phyloP scores from a whole-genome alignment of 2,888 invertebrate genomes.

The Lucinisca nassula region DNA sequence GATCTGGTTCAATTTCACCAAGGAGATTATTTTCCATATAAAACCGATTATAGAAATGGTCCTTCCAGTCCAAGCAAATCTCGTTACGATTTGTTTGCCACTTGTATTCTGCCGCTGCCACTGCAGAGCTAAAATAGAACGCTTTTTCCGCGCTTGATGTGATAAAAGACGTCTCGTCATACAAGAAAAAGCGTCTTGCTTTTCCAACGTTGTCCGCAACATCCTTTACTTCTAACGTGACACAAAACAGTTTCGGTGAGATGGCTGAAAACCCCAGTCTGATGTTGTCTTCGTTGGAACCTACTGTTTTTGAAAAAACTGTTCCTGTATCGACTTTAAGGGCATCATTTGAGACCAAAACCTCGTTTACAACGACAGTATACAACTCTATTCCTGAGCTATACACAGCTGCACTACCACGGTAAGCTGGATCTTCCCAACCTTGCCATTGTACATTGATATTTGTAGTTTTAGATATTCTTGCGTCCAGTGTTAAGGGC shows the following conservation, averaged over 20 bases:
- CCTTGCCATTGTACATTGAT: slow-evolving; percentile 25
- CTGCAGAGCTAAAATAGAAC: slow-evolving; percentile 49
- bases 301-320: background rate
- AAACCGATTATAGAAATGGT: slow-evolving; percentile 56
- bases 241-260: slow-evolving; percentile 49
- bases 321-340: background rate
- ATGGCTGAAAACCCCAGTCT: background rate
- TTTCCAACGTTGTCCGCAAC: slow-evolving; percentile 48
- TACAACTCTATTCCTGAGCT: slow-evolving; percentile 62
- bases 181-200: slow-evolving; percentile 59
- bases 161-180: slow-evolving; percentile 56
- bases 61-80: slow-evolving; percentile 61
- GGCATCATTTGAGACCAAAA: background rate
- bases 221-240: slow-evolving; percentile 54
- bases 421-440: slow-evolving; percentile 65
- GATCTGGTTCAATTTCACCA: slow-evolving; percentile 44
- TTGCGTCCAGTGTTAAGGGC: slow-evolving; percentile 27
- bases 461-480: slow-evolving; percentile 39
- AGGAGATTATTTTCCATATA: slow-evolving; percentile 38
- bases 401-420: slow-evolving; percentile 11
- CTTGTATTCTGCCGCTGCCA: slow-evolving; percentile 25
- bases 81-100: slow-evolving; percentile 67
- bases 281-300: background rate
- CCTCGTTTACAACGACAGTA: slow-evolving; percentile 36
- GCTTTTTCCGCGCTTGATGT: background rate